These are phyloP conservation scores for Eulemur coronatus DNA, from an alignment of 2,797 vertebrate genomes.

Conservation along the genomic window DNA sequence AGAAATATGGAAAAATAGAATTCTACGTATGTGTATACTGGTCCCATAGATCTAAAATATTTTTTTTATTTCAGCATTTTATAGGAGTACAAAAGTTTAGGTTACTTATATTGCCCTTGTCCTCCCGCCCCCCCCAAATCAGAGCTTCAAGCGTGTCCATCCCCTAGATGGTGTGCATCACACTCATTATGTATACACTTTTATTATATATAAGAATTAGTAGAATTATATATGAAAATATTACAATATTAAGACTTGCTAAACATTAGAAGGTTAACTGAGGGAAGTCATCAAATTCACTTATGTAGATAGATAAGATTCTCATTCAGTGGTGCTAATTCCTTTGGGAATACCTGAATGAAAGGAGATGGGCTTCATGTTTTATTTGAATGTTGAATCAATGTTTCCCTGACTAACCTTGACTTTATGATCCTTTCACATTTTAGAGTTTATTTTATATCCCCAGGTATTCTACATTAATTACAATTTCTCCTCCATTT, in stretches of 20 bases:
- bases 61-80: not conserved
- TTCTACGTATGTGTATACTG: not conserved
- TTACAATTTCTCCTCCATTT: not conserved
- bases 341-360: not conserved
- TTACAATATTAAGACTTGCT: not conserved
- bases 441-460: conserved; percentile 31
- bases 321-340: not conserved
- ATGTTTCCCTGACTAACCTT: conserved; percentile 13
- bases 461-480: not conserved
- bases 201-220: not conserved
- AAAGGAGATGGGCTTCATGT: not conserved
- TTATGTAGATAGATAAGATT: not conserved
- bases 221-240: not conserved
- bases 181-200: not conserved
- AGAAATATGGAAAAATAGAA: not conserved
- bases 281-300: not conserved
- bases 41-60: not conserved
- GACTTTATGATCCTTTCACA: not conserved
- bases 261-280: not conserved
- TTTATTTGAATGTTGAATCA: conserved; percentile 4
- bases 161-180: too few species aligned
- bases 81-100: too few species aligned
- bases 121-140: too few species aligned
- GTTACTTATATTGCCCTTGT: too few species aligned
- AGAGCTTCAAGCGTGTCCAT: not conserved